A percentile compares a stretch with the other conserved stretches of the same genome.
Conservation (phyloP, 2,113 vertebrate genomes). For the Poeciliopsis retropinna region DNA sequence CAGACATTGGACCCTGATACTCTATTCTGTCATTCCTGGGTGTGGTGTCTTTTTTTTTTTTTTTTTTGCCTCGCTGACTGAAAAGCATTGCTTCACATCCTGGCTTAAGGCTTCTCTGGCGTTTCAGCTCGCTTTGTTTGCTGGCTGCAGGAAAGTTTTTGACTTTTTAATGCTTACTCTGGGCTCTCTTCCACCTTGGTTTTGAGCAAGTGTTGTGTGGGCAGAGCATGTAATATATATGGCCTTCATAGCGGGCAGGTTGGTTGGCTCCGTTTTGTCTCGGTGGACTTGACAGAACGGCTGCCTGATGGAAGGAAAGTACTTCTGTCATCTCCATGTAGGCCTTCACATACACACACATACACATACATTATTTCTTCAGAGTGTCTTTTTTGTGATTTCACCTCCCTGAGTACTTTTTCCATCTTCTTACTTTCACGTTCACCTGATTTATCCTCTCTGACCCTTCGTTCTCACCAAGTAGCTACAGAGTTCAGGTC, state of each 20-base stretch:
- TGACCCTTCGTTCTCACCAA: constrained; percentile 11
- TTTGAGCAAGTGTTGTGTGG: constrained; percentile 43
- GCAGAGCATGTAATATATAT: constrained; percentile 65
- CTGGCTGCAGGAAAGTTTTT: constrained; percentile 18
- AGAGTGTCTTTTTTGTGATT: not conserved
- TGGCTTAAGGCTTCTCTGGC: constrained; percentile 2
- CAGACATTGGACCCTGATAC: not conserved
- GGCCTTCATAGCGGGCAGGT: constrained; percentile 34
- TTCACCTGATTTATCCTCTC: constrained; percentile 48
- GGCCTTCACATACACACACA: not conserved
- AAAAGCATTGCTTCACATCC: constrained; percentile 45
- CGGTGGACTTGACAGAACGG: constrained; percentile 48
- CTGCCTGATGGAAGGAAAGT: constrained; percentile 54
- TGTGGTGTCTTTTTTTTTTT: not conserved
- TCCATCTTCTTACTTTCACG: constrained; percentile 22
- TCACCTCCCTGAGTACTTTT: not conserved
- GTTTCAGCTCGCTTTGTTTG: constrained; percentile 18
- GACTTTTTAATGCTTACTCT: constrained; percentile 38
- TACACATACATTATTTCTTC: constrained; percentile 1
- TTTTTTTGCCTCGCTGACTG: constrained; percentile 14
- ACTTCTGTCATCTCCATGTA: constrained; percentile 66
- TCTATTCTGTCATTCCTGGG: not conserved
- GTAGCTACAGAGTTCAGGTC: constrained; percentile 27
- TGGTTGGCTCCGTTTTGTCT: constrained; percentile 51
- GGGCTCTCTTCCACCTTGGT: constrained; percentile 21